Evolutionary conservation across 2,797 vertebrate genomes (phyloP), one percentile per base, ranked within the genome.

Genomic region (Cheirogaleus major): DNA sequence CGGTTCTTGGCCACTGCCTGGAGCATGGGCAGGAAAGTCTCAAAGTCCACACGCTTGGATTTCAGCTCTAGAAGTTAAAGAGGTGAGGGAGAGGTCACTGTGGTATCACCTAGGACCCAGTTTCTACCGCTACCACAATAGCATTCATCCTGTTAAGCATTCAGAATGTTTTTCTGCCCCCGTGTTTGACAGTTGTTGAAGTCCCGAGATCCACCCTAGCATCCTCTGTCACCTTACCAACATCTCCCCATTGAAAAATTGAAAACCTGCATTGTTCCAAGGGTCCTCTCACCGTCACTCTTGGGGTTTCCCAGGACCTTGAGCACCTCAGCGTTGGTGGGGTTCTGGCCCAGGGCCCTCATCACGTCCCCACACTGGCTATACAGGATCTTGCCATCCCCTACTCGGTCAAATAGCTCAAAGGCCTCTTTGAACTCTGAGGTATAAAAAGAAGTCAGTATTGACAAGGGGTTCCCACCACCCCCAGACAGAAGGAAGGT

Each of bases 361-460:
- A 99, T 99, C 92, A 99, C 98, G 2, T 99, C 99, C 2, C 99
- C 99, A 95, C 99, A 99, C 98, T 99, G 99, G 98, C 98, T 99
- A 98, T 98, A 99, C 96, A 98, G 98, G 98, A 99, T 99, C 98
- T 99, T 99, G 86, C 99, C 99, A 95, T 99, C 99, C 0, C 99
- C 99, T 0, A 99, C 99, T 87, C 99, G 99, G 98, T 99, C 99
- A 97, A 99, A 99, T 97, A 99, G 98, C 76, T 98, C 98, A 94
- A 99, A 99, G 65, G 99, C 99, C 97, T 99, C 99, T 97, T 99
- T 99, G 98, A 99, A 99, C 93, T 99, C 99, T 99, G 98, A 78
- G 96, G 83, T 85, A 75, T 23, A 82, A 97, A 83, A 38, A 75
- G 11, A 35, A 32, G 25, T 72, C 57, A 55, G 20, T 82, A 63